Evolutionary conservation across 2,797 vertebrate genomes (phyloP).

Genomic region (Iguana delicatissima): DNA sequence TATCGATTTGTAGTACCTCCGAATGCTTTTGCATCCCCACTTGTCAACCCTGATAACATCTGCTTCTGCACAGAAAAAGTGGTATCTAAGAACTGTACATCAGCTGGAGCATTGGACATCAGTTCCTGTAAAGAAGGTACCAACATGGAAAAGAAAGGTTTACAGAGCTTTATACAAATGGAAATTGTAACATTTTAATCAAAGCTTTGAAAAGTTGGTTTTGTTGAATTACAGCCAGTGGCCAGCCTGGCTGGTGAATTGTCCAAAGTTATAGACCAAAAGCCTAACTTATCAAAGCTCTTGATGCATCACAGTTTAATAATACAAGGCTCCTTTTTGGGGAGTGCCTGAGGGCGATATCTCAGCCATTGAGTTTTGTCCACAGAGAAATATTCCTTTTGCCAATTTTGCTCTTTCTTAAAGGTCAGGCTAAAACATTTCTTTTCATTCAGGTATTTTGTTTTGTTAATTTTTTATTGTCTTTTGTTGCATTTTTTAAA

Average conservation of each 20-base stretch:
- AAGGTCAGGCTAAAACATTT: not conserved
- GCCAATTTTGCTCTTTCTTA: not conserved
- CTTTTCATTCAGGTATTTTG: not conserved
- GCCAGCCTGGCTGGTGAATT: too few species aligned
- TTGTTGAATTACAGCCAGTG: too few species aligned
- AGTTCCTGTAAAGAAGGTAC: constrained; percentile 84
- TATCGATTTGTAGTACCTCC: constrained; percentile 85
- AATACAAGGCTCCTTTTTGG: not conserved
- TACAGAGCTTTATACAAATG: not conserved
- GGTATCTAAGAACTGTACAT: constrained; percentile 84
- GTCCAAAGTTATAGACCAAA: not conserved
- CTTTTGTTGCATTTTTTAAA: not conserved
- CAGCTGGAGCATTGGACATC: constrained; percentile 87
- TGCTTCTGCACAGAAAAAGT: constrained; percentile 85
- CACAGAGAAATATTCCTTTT: not conserved
- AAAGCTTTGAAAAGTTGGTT: too few species aligned
- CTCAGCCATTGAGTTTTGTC: not conserved
- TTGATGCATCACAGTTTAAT: not conserved
- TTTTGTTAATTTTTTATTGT: not conserved
- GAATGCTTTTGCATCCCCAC: constrained; percentile 83
- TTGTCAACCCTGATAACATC: constrained; percentile 84
- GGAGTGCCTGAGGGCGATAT: not conserved
- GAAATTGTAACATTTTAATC: not conserved
- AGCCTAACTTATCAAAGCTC: too few species aligned
- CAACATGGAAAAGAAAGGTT: not conserved